A percentile compares a stretch with the other conserved stretches of the same genome.
These are phyloP conservation scores for Tolmerus cingulatus DNA, from an alignment of 2,888 invertebrate species.

Conservation along the genomic window DNA sequence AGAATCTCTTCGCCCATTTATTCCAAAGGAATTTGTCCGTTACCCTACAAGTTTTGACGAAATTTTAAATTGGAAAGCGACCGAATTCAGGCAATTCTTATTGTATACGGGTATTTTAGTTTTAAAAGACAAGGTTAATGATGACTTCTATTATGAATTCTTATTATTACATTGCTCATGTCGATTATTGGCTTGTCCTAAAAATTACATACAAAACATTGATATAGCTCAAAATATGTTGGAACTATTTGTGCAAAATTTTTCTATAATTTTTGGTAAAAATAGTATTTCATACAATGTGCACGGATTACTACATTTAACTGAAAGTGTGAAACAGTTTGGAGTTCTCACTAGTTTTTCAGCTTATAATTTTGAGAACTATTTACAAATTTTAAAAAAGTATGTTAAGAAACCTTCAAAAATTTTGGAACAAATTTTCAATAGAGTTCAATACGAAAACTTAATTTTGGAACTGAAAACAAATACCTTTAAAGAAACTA, in stretches of 20 bases:
- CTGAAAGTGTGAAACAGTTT: conserved; percentile 23
- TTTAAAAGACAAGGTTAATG: conserved; percentile 8
- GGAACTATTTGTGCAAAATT: conserved; percentile 23
- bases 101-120: background rate
- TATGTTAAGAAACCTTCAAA: background rate
- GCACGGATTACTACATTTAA: conserved; percentile 24
- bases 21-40: conserved; percentile 27
- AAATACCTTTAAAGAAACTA: background rate
- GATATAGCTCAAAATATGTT: conserved; percentile 11
- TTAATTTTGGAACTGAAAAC: background rate
- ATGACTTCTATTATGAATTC: conserved; percentile 43
- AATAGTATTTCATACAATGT: conserved; percentile 22
- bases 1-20: background rate
- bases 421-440: background rate
- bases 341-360: background rate
- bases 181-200: conserved; percentile 19
- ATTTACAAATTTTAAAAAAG: conserved; percentile 4
- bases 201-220: conserved; percentile 6
- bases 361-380: conserved; percentile 7
- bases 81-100: conserved; percentile 42
- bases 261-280: conserved; percentile 15
- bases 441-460: background rate
- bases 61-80: conserved; percentile 32
- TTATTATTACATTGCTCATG: conserved; percentile 41
- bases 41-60: conserved; percentile 26